Conservation (phyloP, 1,140 invertebrate species). For the Conus ventricosus region DNA sequence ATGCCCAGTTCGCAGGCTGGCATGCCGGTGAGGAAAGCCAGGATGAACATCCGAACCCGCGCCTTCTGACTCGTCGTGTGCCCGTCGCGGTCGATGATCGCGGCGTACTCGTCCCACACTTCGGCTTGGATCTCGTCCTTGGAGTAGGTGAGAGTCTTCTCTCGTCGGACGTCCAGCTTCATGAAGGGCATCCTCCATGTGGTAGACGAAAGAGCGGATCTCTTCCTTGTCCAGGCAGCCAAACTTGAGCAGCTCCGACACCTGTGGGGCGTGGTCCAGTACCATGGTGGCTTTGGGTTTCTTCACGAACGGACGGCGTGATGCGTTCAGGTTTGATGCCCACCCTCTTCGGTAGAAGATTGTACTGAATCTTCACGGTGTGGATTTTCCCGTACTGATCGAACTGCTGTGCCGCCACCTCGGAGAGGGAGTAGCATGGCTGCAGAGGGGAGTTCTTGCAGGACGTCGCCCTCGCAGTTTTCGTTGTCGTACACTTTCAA, state of each 20-base stretch:
- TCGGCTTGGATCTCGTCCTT: conserved; percentile 98
- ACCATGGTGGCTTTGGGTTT: conserved; percentile 79
- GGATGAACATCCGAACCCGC: conserved; percentile 94
- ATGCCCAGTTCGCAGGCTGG: conserved; percentile 97
- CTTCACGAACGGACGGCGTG: conserved; percentile 67
- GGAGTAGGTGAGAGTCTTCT: conserved; percentile 89
- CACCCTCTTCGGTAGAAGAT: conserved; percentile 98
- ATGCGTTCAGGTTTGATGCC: conserved; percentile 97
- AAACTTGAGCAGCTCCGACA: conserved; percentile 96
- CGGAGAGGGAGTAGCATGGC: conserved; percentile 87
- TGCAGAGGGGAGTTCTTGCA: conserved; percentile 89
- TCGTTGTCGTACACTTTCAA: conserved; percentile 60
- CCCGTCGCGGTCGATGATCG: conserved; percentile 88
- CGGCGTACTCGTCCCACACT: conserved; percentile 96
- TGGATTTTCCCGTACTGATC: conserved; percentile 99
- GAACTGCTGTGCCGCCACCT: conserved; percentile 94
- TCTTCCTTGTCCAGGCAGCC: conserved; percentile 92
- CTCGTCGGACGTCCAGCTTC: conserved; percentile 65
- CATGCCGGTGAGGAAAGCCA: conserved; percentile 87
- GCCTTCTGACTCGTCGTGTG: conserved; percentile 92
- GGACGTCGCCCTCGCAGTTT: conserved; percentile 57
- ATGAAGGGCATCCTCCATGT: conserved; percentile 88
- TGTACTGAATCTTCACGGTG: conserved; percentile 95
- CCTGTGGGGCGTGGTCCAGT: conserved; percentile 96
- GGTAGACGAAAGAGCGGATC: conserved; percentile 90